phyloP scores from a whole-genome alignment of 2,113 vertebrate species.

The Hyaena hyaena region DNA sequence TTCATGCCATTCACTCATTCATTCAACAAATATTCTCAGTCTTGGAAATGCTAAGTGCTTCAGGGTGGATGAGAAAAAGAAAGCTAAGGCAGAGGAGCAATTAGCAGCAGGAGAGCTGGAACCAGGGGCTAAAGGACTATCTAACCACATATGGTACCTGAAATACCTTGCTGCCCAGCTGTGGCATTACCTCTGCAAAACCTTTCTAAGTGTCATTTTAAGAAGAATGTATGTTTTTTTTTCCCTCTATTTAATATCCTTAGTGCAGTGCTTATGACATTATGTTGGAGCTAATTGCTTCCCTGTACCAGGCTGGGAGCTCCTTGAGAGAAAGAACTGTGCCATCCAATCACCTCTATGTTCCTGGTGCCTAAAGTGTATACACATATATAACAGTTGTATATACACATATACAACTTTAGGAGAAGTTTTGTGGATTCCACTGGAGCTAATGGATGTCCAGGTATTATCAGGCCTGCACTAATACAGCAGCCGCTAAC shows the following conservation, averaged over 20 bases:
- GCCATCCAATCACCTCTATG: neutral
- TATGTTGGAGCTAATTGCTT: neutral
- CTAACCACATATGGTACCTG: neutral
- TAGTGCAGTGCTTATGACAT: neutral
- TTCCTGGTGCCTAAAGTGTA: neutral
- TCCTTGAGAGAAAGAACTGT: neutral
- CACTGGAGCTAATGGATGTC: neutral
- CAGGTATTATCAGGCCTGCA: neutral
- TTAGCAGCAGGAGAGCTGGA: neutral
- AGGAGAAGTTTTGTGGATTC: neutral
- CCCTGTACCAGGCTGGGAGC: neutral
- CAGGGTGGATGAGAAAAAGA: neutral
- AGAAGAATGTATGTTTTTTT: neutral
- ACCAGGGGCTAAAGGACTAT: neutral
- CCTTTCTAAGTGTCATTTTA: constrained; percentile 5
- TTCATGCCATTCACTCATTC: neutral
- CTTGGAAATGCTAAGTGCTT: neutral
- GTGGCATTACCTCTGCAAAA: neutral
- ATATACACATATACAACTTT: neutral
- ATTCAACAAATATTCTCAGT: neutral
- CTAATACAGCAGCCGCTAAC: neutral
- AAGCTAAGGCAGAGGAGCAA: neutral
- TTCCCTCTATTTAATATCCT: neutral
- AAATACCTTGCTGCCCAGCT: neutral
- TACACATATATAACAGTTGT: no score